Evolutionary conservation across 2,888 invertebrate genomes (phyloP).

Genomic region (Cremastobaeus sp.): DNA sequence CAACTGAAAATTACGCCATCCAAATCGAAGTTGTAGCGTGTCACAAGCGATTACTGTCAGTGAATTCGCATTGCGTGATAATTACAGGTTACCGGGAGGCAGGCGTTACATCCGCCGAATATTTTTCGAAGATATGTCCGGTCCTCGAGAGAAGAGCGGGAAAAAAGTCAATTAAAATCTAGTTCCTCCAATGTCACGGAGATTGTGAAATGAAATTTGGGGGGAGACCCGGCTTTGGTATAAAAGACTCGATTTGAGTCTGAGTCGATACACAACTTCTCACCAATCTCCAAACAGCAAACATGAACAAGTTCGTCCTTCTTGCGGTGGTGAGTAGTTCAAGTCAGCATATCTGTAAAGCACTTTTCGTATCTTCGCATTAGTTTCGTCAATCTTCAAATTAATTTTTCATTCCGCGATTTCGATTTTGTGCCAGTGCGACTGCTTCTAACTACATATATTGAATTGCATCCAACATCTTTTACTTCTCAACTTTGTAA

Average conservation of each 20-base stretch:
- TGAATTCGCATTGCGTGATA: conserved; percentile 39
- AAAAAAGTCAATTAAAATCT: conserved; percentile 73
- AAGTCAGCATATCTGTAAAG: conserved; percentile 7
- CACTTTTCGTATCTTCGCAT: neutral
- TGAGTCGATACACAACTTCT: conserved; percentile 68
- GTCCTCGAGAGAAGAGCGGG: conserved; percentile 23
- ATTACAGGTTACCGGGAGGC: conserved; percentile 33
- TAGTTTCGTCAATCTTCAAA: neutral
- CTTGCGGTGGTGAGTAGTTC: conserved; percentile 73
- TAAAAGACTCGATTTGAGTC: conserved; percentile 75
- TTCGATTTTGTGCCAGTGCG: too few relatives aligned
- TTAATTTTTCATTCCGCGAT: too few relatives aligned
- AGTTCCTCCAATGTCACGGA: conserved; percentile 76
- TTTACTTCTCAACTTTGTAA: too few relatives aligned
- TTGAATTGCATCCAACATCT: too few relatives aligned
- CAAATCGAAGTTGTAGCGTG: conserved; percentile 31
- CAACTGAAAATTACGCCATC: conserved; percentile 29
- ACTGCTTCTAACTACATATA: too few relatives aligned
- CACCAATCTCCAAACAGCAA: conserved; percentile 68
- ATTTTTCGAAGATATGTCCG: conserved; percentile 46
- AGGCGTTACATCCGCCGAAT: conserved; percentile 48
- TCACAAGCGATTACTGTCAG: conserved; percentile 42
- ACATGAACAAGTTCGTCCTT: conserved; percentile 74
- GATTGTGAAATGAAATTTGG: conserved; percentile 71
- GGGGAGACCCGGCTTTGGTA: conserved; percentile 70